A percentile compares a stretch with the other conserved stretches of the same genome.
These are phyloP conservation scores for Aphis craccivora DNA, from an alignment of 1,140 invertebrate species.

Conservation along the genomic window DNA sequence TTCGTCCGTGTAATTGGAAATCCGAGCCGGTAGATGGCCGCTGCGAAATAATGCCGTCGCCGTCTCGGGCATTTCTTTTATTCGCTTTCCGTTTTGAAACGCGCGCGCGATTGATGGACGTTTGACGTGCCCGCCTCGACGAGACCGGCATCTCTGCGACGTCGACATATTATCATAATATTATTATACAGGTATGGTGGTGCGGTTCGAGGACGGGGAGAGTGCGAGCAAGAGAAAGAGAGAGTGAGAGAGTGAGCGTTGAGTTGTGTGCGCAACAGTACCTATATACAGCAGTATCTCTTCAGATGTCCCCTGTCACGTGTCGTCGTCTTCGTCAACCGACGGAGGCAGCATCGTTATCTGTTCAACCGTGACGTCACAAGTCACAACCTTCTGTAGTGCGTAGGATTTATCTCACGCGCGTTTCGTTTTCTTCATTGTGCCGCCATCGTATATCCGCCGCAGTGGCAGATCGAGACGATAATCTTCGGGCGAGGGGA, in stretches of 20 bases:
- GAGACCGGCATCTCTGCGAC: background rate
- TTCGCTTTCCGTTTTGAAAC: background rate
- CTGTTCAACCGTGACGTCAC: background rate
- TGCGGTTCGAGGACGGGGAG: background rate
- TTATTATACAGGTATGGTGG: background rate
- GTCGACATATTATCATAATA: constrained; percentile 16
- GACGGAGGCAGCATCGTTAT: background rate
- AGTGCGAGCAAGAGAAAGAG: too few species aligned
- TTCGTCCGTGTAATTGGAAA: constrained; percentile 48
- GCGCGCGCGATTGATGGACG: constrained; percentile 24
- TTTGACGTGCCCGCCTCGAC: constrained; percentile 9
- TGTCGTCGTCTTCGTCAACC: background rate
- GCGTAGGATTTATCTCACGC: constrained; percentile 1
- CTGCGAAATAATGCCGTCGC: constrained; percentile 26
- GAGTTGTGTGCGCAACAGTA: background rate
- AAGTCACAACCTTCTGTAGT: background rate
- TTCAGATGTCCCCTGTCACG: background rate
- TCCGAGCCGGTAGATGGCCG: background rate
- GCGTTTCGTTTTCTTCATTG: constrained; percentile 23
- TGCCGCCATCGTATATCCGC: background rate
- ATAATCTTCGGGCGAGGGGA: background rate
- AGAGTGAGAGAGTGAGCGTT: background rate
- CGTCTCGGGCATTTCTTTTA: background rate
- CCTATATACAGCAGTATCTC: background rate
- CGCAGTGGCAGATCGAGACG: background rate